Base-by-base conservation (phyloP, 2,797 vertebrate genomes). In the Coilia nasus region DNA sequence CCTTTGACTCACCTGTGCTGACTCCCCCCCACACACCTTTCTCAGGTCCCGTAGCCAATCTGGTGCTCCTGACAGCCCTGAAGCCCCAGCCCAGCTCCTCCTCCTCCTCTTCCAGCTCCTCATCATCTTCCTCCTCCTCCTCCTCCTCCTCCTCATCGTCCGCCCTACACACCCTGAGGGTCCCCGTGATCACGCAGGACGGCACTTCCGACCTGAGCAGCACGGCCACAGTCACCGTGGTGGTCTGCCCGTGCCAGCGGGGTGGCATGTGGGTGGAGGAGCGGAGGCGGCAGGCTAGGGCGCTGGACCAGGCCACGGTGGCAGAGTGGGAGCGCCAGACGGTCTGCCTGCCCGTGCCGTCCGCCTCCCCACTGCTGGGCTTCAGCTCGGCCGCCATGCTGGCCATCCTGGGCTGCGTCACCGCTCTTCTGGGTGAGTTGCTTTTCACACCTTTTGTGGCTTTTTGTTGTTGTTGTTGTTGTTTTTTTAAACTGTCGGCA, bases 141-240 rank as follows among this genome's bases (percentile, higher is more conserved):
- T 67, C 62, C 0, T 67, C 62, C 11, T 28, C 62, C 23, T 67
- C 62, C 2, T 71, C 64, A 0, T 83, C 64, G 0, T 92, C 96
- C 6, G 94, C 95, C 78, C 91, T 93, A 9, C 92, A 94, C 84
- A 93, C 95, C 87, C 94, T 97, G 84, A 92, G 96, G 60, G 95
- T 98, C 87, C 97, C 97, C 19, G 93, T 98, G 57, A 95, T 97
- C 86, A 93, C 98, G 81, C 95, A 93, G 82, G 97, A 98, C 14
- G 95, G 95, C 0, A 94, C 92, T 81, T 97, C 96, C 0, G 95
- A 94, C 57, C 95, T 97, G 84, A 96, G 95, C 91, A 97, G 96
- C 92, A 97, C 97, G 0, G 96, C 94, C 89, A 98, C 97, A 0
- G 95, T 98, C 90, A 97, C 97, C 0, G 94, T 98, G 88, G 97